These are phyloP conservation scores for Eupithecia exiguata DNA, from an alignment of 2,888 invertebrate species.

Conservation along the genomic window DNA sequence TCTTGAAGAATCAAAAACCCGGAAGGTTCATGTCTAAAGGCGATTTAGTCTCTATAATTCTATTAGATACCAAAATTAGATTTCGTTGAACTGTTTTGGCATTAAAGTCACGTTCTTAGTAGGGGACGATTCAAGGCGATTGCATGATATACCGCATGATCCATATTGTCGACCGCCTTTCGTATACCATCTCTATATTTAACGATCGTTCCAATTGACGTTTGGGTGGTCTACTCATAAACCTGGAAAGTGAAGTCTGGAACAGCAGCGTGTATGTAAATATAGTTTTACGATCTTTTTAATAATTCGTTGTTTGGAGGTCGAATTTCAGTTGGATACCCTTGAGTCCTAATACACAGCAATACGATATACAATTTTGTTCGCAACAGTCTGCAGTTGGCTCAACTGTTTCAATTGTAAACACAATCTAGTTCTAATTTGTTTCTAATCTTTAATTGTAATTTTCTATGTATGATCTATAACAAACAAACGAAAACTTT, in stretches of 20 bases:
- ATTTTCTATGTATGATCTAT: not conserved
- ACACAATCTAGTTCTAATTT: not conserved
- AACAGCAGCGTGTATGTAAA: constrained; percentile 52
- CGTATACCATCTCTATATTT: constrained; percentile 52
- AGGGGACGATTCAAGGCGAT: not conserved
- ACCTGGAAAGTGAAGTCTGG: constrained; percentile 58
- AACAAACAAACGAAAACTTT: not conserved
- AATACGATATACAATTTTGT: not conserved
- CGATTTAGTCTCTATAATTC: too few species aligned
- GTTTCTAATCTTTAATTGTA: not conserved
- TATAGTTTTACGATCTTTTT: constrained; percentile 57
- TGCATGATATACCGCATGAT: not conserved
- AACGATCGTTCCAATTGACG: constrained; percentile 67
- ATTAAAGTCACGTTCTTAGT: not conserved
- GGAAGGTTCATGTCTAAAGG: too few species aligned
- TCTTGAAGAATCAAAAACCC: too few species aligned
- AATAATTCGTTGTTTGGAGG: constrained; percentile 43
- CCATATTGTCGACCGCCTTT: constrained; percentile 47
- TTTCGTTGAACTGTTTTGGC: not conserved
- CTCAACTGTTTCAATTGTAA: not conserved
- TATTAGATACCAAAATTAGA: too few species aligned
- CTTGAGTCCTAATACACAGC: not conserved
- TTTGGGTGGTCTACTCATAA: constrained; percentile 69
- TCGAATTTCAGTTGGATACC: constrained; percentile 26
- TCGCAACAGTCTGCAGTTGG: not conserved